phyloP scores from a whole-genome alignment of 2,888 invertebrate genomes.

The Cryptocheilus praepositus region DNA sequence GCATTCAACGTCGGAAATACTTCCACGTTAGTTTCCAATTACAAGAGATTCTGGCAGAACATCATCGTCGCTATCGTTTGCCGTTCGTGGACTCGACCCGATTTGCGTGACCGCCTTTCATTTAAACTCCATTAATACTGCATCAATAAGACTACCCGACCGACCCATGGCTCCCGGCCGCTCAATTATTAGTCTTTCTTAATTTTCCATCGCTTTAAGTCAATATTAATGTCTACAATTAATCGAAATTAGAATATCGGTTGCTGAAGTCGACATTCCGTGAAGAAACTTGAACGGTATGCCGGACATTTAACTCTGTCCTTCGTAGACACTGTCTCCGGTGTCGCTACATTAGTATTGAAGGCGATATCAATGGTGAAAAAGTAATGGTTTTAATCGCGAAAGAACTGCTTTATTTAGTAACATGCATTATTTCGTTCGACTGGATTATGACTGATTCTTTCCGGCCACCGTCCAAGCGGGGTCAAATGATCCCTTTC shows the following conservation, averaged over 20 bases:
- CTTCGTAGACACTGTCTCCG: too few relatives aligned
- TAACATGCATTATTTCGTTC: too few relatives aligned
- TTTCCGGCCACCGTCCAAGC: too few relatives aligned
- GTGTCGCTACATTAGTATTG: too few relatives aligned
- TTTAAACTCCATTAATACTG: slow-evolving; percentile 25
- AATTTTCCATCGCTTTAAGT: slow-evolving; percentile 18
- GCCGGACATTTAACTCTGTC: too few relatives aligned
- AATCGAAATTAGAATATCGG: background rate
- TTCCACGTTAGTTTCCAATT: slow-evolving; percentile 34
- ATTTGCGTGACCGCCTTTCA: slow-evolving; percentile 12
- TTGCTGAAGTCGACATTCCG: too few relatives aligned
- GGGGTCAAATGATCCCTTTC: too few relatives aligned
- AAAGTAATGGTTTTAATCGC: too few relatives aligned
- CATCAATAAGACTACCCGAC: slow-evolving; percentile 11
- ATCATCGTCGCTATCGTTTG: background rate
- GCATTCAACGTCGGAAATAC: slow-evolving; percentile 16
- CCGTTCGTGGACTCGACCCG: slow-evolving; percentile 8
- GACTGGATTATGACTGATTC: too few relatives aligned
- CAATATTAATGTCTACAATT: background rate
- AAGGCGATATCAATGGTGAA: too few relatives aligned
- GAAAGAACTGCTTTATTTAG: too few relatives aligned
- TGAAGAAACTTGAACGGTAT: too few relatives aligned
- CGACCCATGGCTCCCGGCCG: slow-evolving; percentile 10
- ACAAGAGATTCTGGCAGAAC: slow-evolving; percentile 11
- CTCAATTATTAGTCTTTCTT: slow-evolving; percentile 37